Conservation (phyloP, 2,797 vertebrate species). For the Manis pentadactyla region DNA sequence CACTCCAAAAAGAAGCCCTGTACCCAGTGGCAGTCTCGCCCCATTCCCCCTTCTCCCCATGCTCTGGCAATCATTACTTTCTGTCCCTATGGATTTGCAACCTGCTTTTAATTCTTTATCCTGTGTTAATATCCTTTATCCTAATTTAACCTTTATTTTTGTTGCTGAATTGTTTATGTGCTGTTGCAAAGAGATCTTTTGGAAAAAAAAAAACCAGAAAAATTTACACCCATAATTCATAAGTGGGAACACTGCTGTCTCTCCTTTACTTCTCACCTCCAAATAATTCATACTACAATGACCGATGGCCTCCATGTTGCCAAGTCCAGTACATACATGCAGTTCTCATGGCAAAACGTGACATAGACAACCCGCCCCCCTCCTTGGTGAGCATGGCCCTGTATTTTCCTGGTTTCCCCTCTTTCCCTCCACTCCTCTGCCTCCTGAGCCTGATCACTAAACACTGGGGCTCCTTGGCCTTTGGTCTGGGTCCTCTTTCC, state of each 20-base stretch:
- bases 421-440: background rate
- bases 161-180: background rate
- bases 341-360: background rate
- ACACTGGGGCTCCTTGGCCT: background rate
- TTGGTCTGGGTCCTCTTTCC: background rate
- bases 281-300: background rate
- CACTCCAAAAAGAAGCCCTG: background rate
- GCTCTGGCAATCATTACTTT: background rate
- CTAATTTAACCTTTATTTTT: too few species aligned
- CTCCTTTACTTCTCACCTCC: background rate
- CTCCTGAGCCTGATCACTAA: background rate
- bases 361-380: too few species aligned
- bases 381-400: background rate
- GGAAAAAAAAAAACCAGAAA: background rate
- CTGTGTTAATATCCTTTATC: background rate
- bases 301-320: background rate
- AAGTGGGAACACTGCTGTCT: background rate
- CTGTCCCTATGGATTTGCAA: too few species aligned
- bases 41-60: rapidly evolving
- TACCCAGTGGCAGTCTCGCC: rapidly evolving
- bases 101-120: background rate
- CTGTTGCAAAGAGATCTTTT: background rate
- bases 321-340: background rate
- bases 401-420: background rate
- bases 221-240: too few species aligned